These are phyloP conservation scores for Dicaeum eximium DNA, from an alignment of 2,113 vertebrate species.

Conservation along the genomic window DNA sequence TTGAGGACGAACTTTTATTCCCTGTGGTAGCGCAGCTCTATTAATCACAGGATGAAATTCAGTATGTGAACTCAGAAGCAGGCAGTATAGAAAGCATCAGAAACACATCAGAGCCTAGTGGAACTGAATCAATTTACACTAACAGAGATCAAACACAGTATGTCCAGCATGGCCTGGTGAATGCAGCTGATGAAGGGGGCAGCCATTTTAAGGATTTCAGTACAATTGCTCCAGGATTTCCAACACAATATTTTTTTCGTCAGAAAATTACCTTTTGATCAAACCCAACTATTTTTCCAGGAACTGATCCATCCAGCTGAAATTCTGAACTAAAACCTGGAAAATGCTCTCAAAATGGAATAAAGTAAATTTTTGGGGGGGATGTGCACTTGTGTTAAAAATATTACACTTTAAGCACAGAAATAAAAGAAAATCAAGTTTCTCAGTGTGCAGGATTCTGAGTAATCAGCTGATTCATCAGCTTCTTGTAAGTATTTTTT, in stretches of 20 bases:
- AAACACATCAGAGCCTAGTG: neutral
- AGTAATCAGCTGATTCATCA: neutral
- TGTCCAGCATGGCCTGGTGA: neutral
- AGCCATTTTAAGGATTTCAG: neutral
- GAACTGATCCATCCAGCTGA: neutral
- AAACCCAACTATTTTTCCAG: neutral
- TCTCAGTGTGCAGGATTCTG: neutral
- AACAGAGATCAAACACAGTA: neutral
- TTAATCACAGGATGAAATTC: neutral
- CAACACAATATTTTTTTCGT: neutral
- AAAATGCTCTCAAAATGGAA: neutral
- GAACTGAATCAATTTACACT: neutral
- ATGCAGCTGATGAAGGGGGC: neutral
- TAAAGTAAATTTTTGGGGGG: fast-evolving
- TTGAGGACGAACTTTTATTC: neutral
- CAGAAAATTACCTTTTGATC: neutral
- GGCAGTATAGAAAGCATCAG: neutral
- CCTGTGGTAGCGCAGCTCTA: neutral
- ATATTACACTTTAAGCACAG: neutral
- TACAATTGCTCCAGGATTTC: neutral
- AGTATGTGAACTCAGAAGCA: neutral
- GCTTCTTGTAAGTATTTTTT: neutral
- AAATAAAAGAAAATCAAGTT: neutral
- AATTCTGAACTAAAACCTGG: neutral
- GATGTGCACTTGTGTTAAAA: neutral